phyloP scores from a whole-genome alignment of 2,113 vertebrate genomes.

The Scatophagus argus region DNA sequence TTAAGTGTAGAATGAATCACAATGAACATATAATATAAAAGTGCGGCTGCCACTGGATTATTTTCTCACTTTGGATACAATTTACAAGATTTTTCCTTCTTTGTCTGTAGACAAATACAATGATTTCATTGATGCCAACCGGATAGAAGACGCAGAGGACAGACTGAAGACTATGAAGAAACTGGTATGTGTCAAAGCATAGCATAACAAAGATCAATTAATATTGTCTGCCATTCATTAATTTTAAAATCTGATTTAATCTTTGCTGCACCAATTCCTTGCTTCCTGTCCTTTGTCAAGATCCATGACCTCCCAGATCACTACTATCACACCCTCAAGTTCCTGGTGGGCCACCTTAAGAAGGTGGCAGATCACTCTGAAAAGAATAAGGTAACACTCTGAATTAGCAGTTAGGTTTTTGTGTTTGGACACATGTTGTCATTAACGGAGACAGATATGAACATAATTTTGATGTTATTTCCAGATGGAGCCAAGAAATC shows the following conservation, averaged over 20 bases:
- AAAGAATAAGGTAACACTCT: constrained; percentile 93
- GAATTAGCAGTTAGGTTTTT: neutral
- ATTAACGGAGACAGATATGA: neutral
- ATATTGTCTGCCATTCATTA: neutral
- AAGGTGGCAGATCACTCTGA: constrained; percentile 93
- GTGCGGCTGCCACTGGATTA: neutral
- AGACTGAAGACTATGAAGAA: constrained; percentile 93
- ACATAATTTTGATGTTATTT: neutral
- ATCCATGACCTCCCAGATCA: constrained; percentile 92
- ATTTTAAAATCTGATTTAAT: neutral
- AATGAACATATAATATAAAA: neutral
- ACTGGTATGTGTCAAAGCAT: constrained; percentile 83
- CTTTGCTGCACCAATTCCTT: neutral
- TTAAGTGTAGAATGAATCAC: neutral
- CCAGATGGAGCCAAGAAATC: constrained; percentile 97
- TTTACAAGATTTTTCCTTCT: neutral
- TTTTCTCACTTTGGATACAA: neutral
- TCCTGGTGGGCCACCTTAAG: constrained; percentile 93
- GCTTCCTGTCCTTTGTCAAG: constrained; percentile 70
- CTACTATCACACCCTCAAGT: constrained; percentile 94
- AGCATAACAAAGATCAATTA: neutral
- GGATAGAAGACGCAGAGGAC: constrained; percentile 90
- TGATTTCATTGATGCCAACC: constrained; percentile 95
- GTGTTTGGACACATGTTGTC: neutral
- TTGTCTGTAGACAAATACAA: constrained; percentile 90